Conservation (phyloP, 2,888 invertebrate genomes). For the Pyrgus malvae region DNA sequence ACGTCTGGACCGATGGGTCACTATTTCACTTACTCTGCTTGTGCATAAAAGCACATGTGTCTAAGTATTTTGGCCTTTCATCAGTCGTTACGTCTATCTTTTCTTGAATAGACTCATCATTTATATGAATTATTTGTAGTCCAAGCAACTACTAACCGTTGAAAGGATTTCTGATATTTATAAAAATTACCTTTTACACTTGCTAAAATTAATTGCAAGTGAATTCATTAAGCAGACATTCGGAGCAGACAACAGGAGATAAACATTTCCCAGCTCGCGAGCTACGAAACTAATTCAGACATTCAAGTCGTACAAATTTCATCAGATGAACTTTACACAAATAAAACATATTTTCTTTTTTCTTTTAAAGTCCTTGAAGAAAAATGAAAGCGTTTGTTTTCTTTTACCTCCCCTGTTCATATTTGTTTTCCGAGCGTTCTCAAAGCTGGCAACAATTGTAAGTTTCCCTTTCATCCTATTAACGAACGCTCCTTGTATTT, state of each 20-base stretch:
- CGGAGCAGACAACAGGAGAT: neutral
- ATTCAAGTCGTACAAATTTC: neutral
- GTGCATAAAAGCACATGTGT: too few species aligned
- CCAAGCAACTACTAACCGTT: too few species aligned
- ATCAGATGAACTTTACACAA: conserved; percentile 35
- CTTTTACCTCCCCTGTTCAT: conserved; percentile 19
- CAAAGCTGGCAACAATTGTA: conserved; percentile 40
- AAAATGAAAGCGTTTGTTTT: conserved; percentile 1
- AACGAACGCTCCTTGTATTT: conserved; percentile 39
- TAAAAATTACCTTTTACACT: neutral
- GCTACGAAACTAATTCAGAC: conserved; percentile 1
- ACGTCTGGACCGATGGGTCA: too few species aligned
- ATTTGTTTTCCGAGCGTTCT: conserved; percentile 42
- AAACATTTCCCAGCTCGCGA: neutral
- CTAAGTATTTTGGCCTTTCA: too few species aligned
- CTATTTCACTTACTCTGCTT: too few species aligned
- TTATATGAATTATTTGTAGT: too few species aligned
- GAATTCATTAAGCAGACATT: neutral
- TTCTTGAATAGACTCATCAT: too few species aligned
- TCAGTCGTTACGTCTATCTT: too few species aligned
- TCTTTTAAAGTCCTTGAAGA: conserved; percentile 32
- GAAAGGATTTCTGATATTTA: too few species aligned
- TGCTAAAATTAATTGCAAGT: neutral
- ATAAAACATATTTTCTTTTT: conserved; percentile 38
- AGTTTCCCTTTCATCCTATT: conserved; percentile 43